Conservation (phyloP, 2,888 invertebrate genomes). For the Crioceris asparagi region DNA sequence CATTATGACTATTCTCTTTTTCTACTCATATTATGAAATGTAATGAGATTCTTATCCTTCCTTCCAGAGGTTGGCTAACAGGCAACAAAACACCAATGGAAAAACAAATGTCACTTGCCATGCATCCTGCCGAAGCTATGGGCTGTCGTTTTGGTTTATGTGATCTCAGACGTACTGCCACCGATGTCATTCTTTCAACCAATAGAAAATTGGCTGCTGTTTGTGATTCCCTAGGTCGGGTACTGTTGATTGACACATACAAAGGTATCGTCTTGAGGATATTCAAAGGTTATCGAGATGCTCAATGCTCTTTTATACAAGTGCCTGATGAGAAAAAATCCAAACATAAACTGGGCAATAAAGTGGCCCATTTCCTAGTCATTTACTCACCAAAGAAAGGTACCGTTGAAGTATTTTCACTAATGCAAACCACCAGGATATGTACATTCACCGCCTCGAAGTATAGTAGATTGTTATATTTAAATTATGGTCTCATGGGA, state of each 20-base stretch:
- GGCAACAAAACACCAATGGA: slow-evolving; percentile 40
- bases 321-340: slow-evolving; percentile 52
- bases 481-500: slow-evolving; percentile 72
- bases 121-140: slow-evolving; percentile 60
- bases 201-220: slow-evolving; percentile 69
- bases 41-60: not conserved
- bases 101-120: slow-evolving; percentile 31
- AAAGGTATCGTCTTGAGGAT: slow-evolving; percentile 71
- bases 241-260: slow-evolving; percentile 73
- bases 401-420: slow-evolving; percentile 84
- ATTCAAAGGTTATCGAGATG: slow-evolving; percentile 86
- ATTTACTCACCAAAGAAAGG: slow-evolving; percentile 91
- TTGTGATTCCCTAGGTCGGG: slow-evolving; percentile 78
- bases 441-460: slow-evolving; percentile 86
- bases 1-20: too few relatives aligned
- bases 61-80: slow-evolving; percentile 42
- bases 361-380: slow-evolving; percentile 70
- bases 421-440: slow-evolving; percentile 82
- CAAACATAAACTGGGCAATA: slow-evolving; percentile 27
- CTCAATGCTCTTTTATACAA: slow-evolving; percentile 89
- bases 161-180: slow-evolving; percentile 68
- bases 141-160: slow-evolving; percentile 70
- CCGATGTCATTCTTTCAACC: slow-evolving; percentile 66
- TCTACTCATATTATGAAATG: too few relatives aligned
- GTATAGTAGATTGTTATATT: slow-evolving; percentile 68